phyloP scores from a whole-genome alignment of 2,888 invertebrate genomes.

The Nemotelus nigrinus region DNA sequence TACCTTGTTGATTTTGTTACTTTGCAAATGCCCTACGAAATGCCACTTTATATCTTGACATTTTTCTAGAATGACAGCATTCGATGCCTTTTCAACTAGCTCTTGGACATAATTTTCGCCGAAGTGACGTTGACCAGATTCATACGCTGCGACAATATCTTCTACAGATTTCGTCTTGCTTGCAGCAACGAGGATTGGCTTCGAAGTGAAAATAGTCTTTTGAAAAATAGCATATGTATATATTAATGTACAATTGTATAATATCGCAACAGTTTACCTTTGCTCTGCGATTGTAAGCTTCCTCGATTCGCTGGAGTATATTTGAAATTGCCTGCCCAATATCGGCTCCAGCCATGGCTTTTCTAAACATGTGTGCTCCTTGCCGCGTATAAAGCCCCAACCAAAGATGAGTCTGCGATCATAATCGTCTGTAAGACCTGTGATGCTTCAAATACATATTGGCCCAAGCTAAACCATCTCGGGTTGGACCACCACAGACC shows the following conservation, averaged over 20 bases:
- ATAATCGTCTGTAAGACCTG: too few species aligned
- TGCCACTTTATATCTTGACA: slow-evolving; percentile 97
- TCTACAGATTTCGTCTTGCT: slow-evolving; percentile 91
- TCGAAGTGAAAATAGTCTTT: slow-evolving; percentile 52
- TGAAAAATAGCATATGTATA: too few species aligned
- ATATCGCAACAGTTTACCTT: slow-evolving; percentile 65
- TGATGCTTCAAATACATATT: too few species aligned
- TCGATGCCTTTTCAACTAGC: slow-evolving; percentile 80
- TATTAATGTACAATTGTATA: neutral
- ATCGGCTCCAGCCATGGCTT: slow-evolving; percentile 60
- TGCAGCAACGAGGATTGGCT: slow-evolving; percentile 81
- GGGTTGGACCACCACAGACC: too few species aligned
- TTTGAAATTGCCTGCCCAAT: slow-evolving; percentile 67
- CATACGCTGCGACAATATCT: slow-evolving; percentile 83
- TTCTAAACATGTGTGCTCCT: too few species aligned
- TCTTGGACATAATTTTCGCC: slow-evolving; percentile 98
- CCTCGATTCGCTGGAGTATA: slow-evolving; percentile 71
- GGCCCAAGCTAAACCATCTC: too few species aligned
- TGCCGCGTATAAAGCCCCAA: too few species aligned
- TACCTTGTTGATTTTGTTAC: slow-evolving; percentile 91
- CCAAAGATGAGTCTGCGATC: too few species aligned
- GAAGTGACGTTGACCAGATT: slow-evolving; percentile 89
- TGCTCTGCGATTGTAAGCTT: slow-evolving; percentile 68
- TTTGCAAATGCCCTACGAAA: slow-evolving; percentile 95
- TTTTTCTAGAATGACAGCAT: slow-evolving; percentile 74